These are phyloP conservation scores for Heterodera schachtii DNA, from an alignment of 1,140 invertebrate species.

Conservation along the genomic window DNA sequence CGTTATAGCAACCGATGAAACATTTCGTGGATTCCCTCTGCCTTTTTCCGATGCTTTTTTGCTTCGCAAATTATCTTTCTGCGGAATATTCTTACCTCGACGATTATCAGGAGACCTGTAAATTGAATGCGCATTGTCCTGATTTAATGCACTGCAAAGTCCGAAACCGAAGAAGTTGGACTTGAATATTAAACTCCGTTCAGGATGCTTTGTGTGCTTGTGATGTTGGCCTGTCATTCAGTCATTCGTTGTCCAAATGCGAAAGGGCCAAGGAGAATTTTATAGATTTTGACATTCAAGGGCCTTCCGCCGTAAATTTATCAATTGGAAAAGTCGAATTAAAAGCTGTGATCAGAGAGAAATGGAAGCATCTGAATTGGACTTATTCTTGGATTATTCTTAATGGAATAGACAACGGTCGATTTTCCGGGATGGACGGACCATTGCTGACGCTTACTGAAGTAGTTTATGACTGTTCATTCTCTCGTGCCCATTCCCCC, in stretches of 20 bases:
- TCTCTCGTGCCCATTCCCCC: no score
- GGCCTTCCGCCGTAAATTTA: constrained; percentile 14
- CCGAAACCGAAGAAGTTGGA: background rate
- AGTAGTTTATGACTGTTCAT: background rate
- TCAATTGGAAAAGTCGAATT: background rate
- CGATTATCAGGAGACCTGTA: background rate
- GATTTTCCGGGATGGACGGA: constrained; percentile 1
- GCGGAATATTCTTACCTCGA: background rate
- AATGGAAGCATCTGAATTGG: constrained; percentile 4
- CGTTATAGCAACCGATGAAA: no score
- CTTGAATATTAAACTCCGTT: background rate
- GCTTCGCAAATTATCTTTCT: no score
- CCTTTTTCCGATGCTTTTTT: no score
- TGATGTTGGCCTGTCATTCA: background rate
- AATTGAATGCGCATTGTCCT: background rate
- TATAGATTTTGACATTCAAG: background rate
- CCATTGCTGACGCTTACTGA: background rate
- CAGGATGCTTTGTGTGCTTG: background rate
- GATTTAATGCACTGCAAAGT: background rate
- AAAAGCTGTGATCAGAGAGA: background rate
- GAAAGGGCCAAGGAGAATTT: background rate
- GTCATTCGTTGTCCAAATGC: background rate
- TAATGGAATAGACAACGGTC: background rate
- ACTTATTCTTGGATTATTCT: background rate
- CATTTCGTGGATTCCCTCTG: no score